Evolutionary conservation across 2,797 vertebrate species (phyloP).

Genomic region (Gallinago stenura): DNA sequence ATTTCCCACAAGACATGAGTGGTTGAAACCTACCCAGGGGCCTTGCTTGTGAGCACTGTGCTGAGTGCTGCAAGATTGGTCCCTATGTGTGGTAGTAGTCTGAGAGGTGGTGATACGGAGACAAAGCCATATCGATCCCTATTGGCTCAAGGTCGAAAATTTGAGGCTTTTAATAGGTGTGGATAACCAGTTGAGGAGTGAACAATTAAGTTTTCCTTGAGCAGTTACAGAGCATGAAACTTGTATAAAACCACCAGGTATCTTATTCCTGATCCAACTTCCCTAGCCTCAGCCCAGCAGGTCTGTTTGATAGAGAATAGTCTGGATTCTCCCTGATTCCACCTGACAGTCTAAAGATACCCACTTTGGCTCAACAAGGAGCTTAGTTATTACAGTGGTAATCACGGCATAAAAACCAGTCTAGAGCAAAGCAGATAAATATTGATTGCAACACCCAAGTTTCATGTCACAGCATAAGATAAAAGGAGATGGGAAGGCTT

Average conservation of each 20-base stretch:
- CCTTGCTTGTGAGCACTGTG: neutral
- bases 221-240: neutral
- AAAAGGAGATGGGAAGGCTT: slow-evolving; percentile 39
- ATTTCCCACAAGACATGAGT: neutral
- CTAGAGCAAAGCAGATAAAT: slow-evolving; percentile 55
- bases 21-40: neutral
- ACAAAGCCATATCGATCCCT: neutral
- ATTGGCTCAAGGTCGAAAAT: neutral
- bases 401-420: slow-evolving; percentile 11
- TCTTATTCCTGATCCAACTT: neutral
- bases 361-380: slow-evolving; percentile 6
- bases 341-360: neutral
- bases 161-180: neutral
- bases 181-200: neutral
- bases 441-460: slow-evolving; percentile 57
- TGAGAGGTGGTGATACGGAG: neutral
- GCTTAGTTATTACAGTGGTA: slow-evolving; percentile 18
- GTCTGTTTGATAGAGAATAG: neutral
- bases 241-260: neutral
- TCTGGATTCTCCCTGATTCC: neutral
- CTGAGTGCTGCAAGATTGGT: neutral
- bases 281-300: neutral
- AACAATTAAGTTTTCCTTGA: neutral
- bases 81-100: neutral
- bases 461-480: slow-evolving; percentile 54